phyloP scores from a whole-genome alignment of 2,113 vertebrate genomes.

The Caloenas nicobarica region DNA sequence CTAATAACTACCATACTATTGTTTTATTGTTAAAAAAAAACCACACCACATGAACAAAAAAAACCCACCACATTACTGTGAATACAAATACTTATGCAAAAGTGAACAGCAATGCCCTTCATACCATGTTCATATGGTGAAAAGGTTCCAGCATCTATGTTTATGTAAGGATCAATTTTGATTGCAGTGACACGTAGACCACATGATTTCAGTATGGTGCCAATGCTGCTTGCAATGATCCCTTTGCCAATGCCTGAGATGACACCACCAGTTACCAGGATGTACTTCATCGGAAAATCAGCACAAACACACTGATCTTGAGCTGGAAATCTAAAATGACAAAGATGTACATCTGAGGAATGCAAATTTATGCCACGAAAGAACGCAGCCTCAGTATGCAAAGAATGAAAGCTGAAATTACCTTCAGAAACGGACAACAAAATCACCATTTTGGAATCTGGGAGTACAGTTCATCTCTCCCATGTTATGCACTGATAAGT shows the following conservation, averaged over 20 bases:
- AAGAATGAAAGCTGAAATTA: background rate
- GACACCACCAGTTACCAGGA: constrained; percentile 80
- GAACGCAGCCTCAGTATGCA: background rate
- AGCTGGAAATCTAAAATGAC: constrained; percentile 50
- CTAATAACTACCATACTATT: background rate
- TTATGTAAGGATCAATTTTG: constrained; percentile 84
- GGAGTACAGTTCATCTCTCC: background rate
- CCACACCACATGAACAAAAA: background rate
- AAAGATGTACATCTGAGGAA: background rate
- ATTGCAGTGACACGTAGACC: constrained; percentile 81
- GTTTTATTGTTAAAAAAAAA: background rate
- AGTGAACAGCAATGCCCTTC: background rate
- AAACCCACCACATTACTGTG: background rate
- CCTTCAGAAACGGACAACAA: background rate
- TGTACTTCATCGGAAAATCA: constrained; percentile 79
- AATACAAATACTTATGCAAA: background rate
- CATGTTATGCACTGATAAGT: rapidly evolving
- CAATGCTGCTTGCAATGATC: constrained; percentile 82
- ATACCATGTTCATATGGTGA: constrained; percentile 83
- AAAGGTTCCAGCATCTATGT: constrained; percentile 82
- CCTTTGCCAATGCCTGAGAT: constrained; percentile 85
- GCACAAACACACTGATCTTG: background rate
- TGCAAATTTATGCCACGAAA: background rate
- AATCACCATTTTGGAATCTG: background rate
- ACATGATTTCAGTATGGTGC: constrained; percentile 80